A percentile compares a stretch with the other conserved stretches of the same genome.
These are phyloP conservation scores for Acanthaster planci DNA, from an alignment of 35 echinoderm and acorn worm genomes.

Conservation along the genomic window DNA sequence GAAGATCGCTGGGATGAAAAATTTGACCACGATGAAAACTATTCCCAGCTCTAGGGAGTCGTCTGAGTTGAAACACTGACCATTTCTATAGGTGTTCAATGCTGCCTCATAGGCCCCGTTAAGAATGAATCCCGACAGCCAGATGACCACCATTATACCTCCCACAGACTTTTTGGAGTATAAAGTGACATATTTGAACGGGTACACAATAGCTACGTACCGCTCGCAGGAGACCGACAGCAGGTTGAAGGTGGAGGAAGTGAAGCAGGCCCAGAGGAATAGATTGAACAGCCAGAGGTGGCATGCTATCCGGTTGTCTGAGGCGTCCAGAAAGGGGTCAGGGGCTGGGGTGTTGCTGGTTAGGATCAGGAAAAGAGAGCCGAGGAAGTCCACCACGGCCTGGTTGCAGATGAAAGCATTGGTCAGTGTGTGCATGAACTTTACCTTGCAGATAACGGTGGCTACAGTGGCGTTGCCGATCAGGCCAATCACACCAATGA, in stretches of 20 bases:
- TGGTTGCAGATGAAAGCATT: conserved; percentile 57
- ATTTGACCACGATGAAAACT: conserved; percentile 65
- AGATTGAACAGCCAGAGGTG: conserved; percentile 69
- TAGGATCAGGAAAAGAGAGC: conserved; percentile 32
- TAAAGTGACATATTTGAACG: conserved; percentile 46
- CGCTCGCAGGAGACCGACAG: conserved; percentile 62
- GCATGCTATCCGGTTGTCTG: conserved; percentile 33
- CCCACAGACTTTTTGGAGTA: conserved; percentile 25
- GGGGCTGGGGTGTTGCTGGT: background rate
- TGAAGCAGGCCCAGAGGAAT: conserved; percentile 65
- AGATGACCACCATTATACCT: conserved; percentile 56
- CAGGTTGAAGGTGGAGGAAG: conserved; percentile 76
- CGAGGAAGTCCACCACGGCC: conserved; percentile 27
- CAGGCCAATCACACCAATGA: conserved; percentile 40
- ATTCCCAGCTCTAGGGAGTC: conserved; percentile 36
- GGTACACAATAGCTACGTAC: conserved; percentile 69
- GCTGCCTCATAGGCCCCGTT: conserved; percentile 59
- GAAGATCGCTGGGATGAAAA: conserved; percentile 53
- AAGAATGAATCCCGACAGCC: conserved; percentile 57
- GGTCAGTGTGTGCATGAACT: conserved; percentile 26
- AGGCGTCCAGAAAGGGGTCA: background rate
- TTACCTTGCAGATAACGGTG: conserved; percentile 33
- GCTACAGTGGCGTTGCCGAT: conserved; percentile 37
- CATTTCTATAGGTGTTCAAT: conserved; percentile 48
- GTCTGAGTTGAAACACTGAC: conserved; percentile 35